Evolutionary conservation across 2,797 vertebrate genomes (phyloP).

Genomic region (Podargus strigoides): DNA sequence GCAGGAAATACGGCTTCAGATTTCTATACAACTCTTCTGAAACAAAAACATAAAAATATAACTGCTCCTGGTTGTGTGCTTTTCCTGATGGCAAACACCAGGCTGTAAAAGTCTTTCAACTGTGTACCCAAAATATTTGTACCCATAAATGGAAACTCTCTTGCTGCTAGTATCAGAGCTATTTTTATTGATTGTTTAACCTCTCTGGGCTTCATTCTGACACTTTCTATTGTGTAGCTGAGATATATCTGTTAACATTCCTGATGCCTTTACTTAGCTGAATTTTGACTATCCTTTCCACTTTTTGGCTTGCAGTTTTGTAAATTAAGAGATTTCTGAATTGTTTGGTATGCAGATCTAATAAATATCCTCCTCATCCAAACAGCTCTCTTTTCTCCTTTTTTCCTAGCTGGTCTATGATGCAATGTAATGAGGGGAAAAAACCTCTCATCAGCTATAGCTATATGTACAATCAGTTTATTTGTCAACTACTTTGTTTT

Average conservation of each 20-base stretch:
- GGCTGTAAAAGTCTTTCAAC: neutral
- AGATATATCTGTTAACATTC: neutral
- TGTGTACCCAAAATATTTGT: neutral
- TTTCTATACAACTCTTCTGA: neutral
- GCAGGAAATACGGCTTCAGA: neutral
- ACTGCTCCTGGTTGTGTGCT: neutral
- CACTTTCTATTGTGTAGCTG: neutral
- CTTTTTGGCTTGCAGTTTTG: neutral
- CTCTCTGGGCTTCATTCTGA: neutral
- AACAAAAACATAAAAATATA: neutral
- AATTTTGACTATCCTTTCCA: neutral
- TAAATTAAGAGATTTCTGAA: neutral
- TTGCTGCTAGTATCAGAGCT: neutral
- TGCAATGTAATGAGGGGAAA: neutral
- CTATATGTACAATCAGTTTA: neutral
- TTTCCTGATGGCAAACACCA: neutral
- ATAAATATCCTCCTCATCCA: neutral
- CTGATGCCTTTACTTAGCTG: neutral
- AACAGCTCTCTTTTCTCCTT: neutral
- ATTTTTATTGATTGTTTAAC: neutral
- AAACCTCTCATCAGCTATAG: neutral
- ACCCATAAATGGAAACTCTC: neutral
- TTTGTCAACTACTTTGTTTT: neutral
- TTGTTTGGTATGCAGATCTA: neutral
- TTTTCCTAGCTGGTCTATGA: neutral